phyloP scores from a whole-genome alignment of 2,888 invertebrate species.

The Dicycla oo region DNA sequence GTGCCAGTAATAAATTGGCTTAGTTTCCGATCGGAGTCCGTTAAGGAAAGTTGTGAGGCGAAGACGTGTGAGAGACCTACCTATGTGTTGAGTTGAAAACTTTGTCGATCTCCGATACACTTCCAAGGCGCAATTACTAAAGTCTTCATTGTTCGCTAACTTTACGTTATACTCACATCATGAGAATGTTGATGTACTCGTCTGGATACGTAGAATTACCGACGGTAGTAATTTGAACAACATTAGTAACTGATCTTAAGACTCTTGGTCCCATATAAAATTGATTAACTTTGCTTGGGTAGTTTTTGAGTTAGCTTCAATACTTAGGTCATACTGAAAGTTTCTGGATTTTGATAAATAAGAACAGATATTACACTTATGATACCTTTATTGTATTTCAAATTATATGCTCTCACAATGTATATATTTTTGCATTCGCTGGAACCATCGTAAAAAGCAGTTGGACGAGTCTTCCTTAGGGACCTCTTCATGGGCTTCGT shows the following conservation, averaged over 20 bases:
- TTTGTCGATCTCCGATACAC: slow-evolving; percentile 72
- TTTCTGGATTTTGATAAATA: too few species aligned
- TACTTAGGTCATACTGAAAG: too few species aligned
- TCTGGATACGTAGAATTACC: slow-evolving; percentile 6
- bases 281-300: too few species aligned
- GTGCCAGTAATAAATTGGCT: slow-evolving; percentile 77
- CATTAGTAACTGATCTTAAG: slow-evolving; percentile 10
- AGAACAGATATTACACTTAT: too few species aligned
- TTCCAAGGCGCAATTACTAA: slow-evolving; percentile 70
- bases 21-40: slow-evolving; percentile 75
- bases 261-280: too few species aligned
- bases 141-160: slow-evolving; percentile 60
- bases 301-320: too few species aligned
- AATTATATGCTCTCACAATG: too few species aligned
- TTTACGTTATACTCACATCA: slow-evolving; percentile 35
- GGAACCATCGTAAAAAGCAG: too few species aligned
- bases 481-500: too few species aligned
- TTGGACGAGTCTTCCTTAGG: too few species aligned
- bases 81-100: slow-evolving; percentile 71
- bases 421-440: too few species aligned
- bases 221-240: background rate
- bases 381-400: too few species aligned
- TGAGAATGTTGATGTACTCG: slow-evolving; percentile 31
- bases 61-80: slow-evolving; percentile 69
- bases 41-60: slow-evolving; percentile 69